These are phyloP conservation scores for Crotophaga sulcirostris DNA, from an alignment of 2,113 vertebrate genomes.

Conservation along the genomic window DNA sequence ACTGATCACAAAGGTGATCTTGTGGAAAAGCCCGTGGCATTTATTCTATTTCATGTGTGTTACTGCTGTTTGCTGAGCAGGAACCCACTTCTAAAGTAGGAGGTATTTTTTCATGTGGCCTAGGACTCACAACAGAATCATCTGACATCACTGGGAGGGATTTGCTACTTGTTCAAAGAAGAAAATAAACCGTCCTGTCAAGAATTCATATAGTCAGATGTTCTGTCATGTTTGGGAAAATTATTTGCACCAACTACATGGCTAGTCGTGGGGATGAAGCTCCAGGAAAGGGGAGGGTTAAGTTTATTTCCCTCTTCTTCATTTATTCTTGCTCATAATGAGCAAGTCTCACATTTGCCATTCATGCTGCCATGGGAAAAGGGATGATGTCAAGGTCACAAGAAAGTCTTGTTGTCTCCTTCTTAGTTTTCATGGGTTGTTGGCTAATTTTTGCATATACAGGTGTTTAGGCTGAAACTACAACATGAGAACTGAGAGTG, in stretches of 20 bases:
- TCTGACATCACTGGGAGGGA: not conserved
- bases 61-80: not conserved
- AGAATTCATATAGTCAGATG: not conserved
- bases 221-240: not conserved
- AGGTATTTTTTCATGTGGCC: not conserved
- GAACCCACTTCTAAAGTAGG: not conserved
- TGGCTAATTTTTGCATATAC: not conserved
- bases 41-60: not conserved
- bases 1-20: not conserved
- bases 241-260: not conserved
- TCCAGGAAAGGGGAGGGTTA: accelerated
- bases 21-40: not conserved
- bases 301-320: not conserved
- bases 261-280: too few relatives aligned
- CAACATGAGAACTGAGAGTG: accelerated
- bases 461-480: not conserved
- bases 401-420: not conserved
- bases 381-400: not conserved
- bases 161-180: not conserved
- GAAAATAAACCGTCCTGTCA: not conserved
- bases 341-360: not conserved
- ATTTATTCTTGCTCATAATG: not conserved
- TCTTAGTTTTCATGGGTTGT: not conserved
- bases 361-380: not conserved
- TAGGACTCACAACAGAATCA: not conserved